Percentiles rank a stretch among this genome's conserved stretches.
These are phyloP conservation scores for Aphaenogaster ashmeadi DNA, from an alignment of 1,140 invertebrate genomes.

Conservation along the genomic window DNA sequence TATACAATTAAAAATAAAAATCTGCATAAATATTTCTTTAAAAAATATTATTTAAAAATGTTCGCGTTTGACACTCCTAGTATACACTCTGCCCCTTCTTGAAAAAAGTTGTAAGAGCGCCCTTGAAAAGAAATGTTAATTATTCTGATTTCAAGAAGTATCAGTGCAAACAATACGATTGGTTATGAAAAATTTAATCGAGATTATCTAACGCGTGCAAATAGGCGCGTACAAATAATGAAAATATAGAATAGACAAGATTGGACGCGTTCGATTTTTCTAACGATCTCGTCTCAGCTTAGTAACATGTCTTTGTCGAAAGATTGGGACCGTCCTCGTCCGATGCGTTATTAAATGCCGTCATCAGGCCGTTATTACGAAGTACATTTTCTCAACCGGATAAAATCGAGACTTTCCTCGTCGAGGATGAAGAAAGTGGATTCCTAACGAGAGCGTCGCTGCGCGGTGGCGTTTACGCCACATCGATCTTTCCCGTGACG, in stretches of 20 bases:
- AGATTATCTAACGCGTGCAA: not conserved
- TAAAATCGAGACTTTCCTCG: slow-evolving; percentile 39
- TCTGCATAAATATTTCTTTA: too few relatives aligned
- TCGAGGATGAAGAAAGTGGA: slow-evolving; percentile 45
- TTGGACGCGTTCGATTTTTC: not conserved
- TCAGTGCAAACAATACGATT: not conserved
- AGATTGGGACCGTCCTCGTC: not conserved
- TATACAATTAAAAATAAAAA: too few relatives aligned
- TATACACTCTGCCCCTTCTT: too few relatives aligned
- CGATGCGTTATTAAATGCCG: slow-evolving; percentile 31
- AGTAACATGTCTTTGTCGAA: not conserved
- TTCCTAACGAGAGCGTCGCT: slow-evolving; percentile 45
- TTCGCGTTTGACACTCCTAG: too few relatives aligned
- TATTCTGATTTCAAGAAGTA: not conserved
- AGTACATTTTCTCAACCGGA: slow-evolving; percentile 18
- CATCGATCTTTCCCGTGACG: slow-evolving; percentile 67
- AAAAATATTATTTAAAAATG: too few relatives aligned
- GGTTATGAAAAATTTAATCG: not conserved
- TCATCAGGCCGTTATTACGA: slow-evolving; percentile 27
- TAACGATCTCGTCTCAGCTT: not conserved
- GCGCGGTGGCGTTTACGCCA: slow-evolving; percentile 57
- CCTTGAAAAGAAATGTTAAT: not conserved
- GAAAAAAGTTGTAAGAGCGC: too few relatives aligned
- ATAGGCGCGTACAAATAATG: not conserved
- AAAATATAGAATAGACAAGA: not conserved